A percentile compares a stretch with the other conserved stretches of the same genome.
phyloP scores from a whole-genome alignment of 2,888 invertebrate genomes.

The Sinohyriopsis cumingii region DNA sequence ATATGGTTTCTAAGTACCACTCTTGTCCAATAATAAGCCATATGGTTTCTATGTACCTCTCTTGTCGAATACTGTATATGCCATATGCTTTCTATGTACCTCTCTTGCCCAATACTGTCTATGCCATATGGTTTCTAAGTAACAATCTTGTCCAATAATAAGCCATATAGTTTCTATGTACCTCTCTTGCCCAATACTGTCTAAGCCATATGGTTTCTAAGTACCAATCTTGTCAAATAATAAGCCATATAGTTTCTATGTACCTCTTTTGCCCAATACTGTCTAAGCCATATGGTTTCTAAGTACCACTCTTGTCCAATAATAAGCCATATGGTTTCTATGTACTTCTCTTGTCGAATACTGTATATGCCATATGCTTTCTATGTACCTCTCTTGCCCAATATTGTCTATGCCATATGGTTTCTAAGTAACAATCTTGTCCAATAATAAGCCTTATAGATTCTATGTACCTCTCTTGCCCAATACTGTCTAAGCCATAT shows the following conservation, averaged over 20 bases:
- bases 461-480: too few species aligned
- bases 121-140: background rate
- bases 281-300: background rate
- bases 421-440: too few species aligned
- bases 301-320: background rate
- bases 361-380: background rate
- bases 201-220: background rate
- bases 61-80: too few species aligned
- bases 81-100: too few species aligned
- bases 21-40: too few species aligned
- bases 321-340: background rate
- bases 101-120: background rate
- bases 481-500: background rate
- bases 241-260: background rate
- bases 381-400: slow-evolving; percentile 67
- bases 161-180: too few species aligned
- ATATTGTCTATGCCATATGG: slow-evolving; percentile 51
- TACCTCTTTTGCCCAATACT: background rate
- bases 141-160: too few species aligned
- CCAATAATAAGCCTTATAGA: too few species aligned
- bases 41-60: too few species aligned
- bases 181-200: background rate
- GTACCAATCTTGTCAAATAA: too few species aligned
- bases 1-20: too few species aligned
- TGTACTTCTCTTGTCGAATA: background rate